phyloP scores from a whole-genome alignment of 2,888 invertebrate genomes.

The Unio pictorum region DNA sequence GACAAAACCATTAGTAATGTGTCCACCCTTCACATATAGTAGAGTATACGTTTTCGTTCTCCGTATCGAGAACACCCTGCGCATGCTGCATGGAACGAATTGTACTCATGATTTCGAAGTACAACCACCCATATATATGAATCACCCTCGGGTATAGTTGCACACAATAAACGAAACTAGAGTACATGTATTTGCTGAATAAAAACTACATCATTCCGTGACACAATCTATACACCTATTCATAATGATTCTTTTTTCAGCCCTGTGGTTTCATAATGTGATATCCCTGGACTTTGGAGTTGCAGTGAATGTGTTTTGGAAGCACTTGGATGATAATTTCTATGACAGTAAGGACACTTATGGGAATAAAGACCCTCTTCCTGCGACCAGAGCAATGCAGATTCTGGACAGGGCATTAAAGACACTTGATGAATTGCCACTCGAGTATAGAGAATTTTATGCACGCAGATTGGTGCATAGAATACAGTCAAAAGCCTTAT shows the following conservation, averaged over 20 bases:
- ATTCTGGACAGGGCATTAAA: slow-evolving; percentile 72
- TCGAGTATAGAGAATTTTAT: slow-evolving; percentile 74
- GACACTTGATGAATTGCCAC: slow-evolving; percentile 71
- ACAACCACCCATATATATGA: too few species aligned
- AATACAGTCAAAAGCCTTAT: slow-evolving; percentile 58
- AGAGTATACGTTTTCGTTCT: too few species aligned
- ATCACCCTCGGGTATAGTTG: too few species aligned
- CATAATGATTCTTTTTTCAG: slow-evolving; percentile 49
- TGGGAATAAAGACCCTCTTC: slow-evolving; percentile 75
- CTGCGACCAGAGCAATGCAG: slow-evolving; percentile 72
- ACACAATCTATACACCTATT: too few species aligned
- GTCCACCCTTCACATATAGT: too few species aligned
- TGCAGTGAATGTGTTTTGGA: slow-evolving; percentile 76
- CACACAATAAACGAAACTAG: too few species aligned
- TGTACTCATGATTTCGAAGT: too few species aligned
- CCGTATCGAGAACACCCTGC: too few species aligned
- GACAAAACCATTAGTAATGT: too few species aligned
- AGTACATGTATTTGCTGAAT: too few species aligned
- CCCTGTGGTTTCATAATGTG: slow-evolving; percentile 77
- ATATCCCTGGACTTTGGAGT: slow-evolving; percentile 73
- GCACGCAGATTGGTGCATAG: slow-evolving; percentile 68
- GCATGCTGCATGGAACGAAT: too few species aligned
- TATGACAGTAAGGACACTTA: slow-evolving; percentile 76
- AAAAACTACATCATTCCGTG: too few species aligned
- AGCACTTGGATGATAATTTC: slow-evolving; percentile 69